Percentiles rank a stretch among this genome's conserved stretches.
Evolutionary conservation across 2,797 vertebrate genomes (phyloP).

Genomic region (Sciaenops ocellatus): DNA sequence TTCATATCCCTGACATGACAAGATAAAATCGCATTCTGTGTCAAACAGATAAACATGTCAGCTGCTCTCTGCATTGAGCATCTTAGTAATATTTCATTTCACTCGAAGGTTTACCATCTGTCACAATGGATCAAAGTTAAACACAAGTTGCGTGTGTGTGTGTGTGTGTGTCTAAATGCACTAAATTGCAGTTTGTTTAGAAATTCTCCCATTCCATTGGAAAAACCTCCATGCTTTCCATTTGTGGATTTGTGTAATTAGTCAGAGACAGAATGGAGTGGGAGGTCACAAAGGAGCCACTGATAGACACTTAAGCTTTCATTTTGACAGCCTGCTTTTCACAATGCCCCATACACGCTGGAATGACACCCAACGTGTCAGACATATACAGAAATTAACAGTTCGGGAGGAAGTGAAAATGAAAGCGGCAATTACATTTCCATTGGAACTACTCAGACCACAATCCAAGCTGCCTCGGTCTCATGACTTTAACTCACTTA

Average conservation of each 20-base stretch:
- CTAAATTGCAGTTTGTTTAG: not conserved
- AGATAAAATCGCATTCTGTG: slow-evolving; percentile 48
- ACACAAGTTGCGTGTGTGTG: no score
- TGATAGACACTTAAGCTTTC: slow-evolving; percentile 9
- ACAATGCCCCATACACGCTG: slow-evolving; percentile 18
- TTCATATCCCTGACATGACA: slow-evolving; percentile 44
- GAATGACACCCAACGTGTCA: slow-evolving; percentile 30
- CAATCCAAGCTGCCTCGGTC: slow-evolving; percentile 35
- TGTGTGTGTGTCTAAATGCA: slow-evolving; percentile 7
- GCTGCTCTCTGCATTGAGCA: not conserved
- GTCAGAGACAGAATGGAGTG: slow-evolving; percentile 3
- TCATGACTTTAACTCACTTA: slow-evolving; percentile 33
- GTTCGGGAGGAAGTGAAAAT: slow-evolving; percentile 56
- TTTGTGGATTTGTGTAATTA: slow-evolving; percentile 41
- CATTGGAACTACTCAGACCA: slow-evolving; percentile 45
- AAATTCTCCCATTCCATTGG: not conserved
- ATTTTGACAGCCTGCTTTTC: slow-evolving; percentile 37
- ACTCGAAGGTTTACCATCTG: slow-evolving; percentile 23
- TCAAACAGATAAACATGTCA: slow-evolving; percentile 52
- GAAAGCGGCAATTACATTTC: slow-evolving; percentile 58
- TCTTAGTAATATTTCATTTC: slow-evolving; percentile 26
- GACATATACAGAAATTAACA: slow-evolving; percentile 55
- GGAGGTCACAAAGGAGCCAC: slow-evolving; percentile 9
- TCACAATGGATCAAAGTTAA: slow-evolving; percentile 33
- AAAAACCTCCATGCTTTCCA: not conserved